These are phyloP conservation scores for Agrotis ipsilon DNA, from an alignment of 2,888 invertebrate genomes.

Conservation along the genomic window DNA sequence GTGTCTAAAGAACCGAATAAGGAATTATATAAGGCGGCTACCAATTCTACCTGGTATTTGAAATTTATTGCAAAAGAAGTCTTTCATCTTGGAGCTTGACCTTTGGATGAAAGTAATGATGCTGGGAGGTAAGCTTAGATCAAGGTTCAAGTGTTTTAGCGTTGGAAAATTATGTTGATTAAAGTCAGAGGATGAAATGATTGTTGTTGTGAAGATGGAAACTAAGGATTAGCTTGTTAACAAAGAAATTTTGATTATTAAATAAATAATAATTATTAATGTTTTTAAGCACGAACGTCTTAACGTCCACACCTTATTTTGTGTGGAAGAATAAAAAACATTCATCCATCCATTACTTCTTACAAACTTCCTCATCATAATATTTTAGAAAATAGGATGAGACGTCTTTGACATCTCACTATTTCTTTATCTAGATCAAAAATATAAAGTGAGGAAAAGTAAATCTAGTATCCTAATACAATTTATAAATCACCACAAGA, in stretches of 20 bases:
- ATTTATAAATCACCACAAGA: conserved; percentile 35
- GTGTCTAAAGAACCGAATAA: conserved; percentile 35
- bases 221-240: background rate
- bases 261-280: too few species aligned
- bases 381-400: too few species aligned
- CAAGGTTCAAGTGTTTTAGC: background rate
- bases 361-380: too few species aligned
- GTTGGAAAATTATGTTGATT: background rate
- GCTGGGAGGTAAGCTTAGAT: background rate
- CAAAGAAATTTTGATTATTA: background rate
- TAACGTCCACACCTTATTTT: too few species aligned
- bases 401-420: too few species aligned
- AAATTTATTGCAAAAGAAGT: conserved; percentile 35
- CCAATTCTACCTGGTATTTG: conserved; percentile 20
- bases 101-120: background rate
- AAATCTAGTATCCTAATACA: conserved; percentile 3
- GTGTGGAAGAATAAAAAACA: too few species aligned
- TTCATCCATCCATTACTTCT: too few species aligned
- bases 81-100: background rate
- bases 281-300: too few species aligned
- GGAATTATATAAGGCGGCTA: conserved; percentile 29
- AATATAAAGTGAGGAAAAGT: conserved; percentile 7
- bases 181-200: too few species aligned
- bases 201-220: background rate
- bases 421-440: background rate